A percentile compares a stretch with the other conserved stretches of the same genome.
Evolutionary conservation across 2,113 vertebrate genomes (phyloP).

Genomic region (Aegypius monachus): DNA sequence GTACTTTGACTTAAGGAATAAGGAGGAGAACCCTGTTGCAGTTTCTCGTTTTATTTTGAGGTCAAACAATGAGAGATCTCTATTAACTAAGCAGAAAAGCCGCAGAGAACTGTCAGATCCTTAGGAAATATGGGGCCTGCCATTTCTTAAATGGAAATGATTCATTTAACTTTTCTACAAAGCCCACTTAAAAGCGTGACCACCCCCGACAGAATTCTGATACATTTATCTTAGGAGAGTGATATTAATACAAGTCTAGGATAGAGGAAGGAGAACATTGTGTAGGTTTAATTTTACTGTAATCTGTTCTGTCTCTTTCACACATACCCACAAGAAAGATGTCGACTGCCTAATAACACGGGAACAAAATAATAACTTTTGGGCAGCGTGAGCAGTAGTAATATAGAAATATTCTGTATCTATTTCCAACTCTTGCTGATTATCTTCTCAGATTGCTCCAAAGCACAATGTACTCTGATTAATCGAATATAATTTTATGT

Average conservation of each 20-base stretch:
- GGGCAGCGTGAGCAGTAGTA: not conserved
- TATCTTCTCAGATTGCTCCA: constrained; percentile 39
- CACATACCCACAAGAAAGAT: not conserved
- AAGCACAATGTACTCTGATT: constrained; percentile 57
- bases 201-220: not conserved
- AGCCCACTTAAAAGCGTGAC: not conserved
- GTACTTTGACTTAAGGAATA: constrained; percentile 63
- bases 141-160: constrained; percentile 45
- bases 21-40: constrained; percentile 13
- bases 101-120: constrained; percentile 44
- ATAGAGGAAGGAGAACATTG: constrained; percentile 20
- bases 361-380: not conserved
- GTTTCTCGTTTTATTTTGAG: constrained; percentile 67
- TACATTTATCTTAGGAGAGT: constrained; percentile 32
- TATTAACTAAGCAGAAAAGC: constrained; percentile 52
- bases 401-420: not conserved
- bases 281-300: constrained; percentile 7
- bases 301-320: constrained; percentile 29
- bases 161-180: constrained; percentile 46
- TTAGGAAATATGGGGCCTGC: constrained; percentile 46
- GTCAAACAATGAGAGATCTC: constrained; percentile 41
- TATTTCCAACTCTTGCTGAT: constrained; percentile 34
- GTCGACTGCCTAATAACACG: not conserved
- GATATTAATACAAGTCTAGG: constrained; percentile 60
- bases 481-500: not conserved